These are phyloP conservation scores for Cirrhinus molitorella DNA, from an alignment of 2,797 vertebrate genomes.

Conservation along the genomic window DNA sequence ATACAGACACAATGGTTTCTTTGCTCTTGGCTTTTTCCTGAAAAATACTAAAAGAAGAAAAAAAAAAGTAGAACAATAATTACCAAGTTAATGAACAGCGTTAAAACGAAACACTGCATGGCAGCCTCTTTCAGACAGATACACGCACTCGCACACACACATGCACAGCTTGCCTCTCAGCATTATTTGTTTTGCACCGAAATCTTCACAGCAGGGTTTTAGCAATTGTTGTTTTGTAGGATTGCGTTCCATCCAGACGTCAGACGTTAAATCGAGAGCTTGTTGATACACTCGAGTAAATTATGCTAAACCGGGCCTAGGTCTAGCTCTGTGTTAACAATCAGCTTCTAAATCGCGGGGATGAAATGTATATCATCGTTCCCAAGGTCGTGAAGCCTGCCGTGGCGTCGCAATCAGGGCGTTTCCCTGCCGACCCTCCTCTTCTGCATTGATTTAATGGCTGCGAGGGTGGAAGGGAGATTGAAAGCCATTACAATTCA, in stretches of 20 bases:
- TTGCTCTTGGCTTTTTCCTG: slow-evolving; percentile 71
- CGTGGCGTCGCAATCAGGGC: slow-evolving; percentile 60
- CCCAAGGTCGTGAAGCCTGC: slow-evolving; percentile 49
- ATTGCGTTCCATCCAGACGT: slow-evolving; percentile 75
- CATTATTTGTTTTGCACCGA: slow-evolving; percentile 77
- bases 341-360: slow-evolving; percentile 56
- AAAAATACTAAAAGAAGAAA: slow-evolving; percentile 66
- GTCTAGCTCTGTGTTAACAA: slow-evolving; percentile 59
- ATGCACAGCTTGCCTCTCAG: slow-evolving; percentile 68
- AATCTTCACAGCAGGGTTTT: slow-evolving; percentile 78
- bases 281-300: slow-evolving; percentile 69
- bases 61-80: slow-evolving; percentile 76
- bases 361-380: slow-evolving; percentile 32
- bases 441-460: slow-evolving; percentile 57
- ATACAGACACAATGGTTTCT: slow-evolving; percentile 65
- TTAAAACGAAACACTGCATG: slow-evolving; percentile 81
- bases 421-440: slow-evolving; percentile 55
- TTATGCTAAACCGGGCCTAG: slow-evolving; percentile 62
- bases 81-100: slow-evolving; percentile 76
- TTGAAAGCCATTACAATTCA: slow-evolving; percentile 62
- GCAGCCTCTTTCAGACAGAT: slow-evolving; percentile 73
- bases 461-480: slow-evolving; percentile 16
- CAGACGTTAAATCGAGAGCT: slow-evolving; percentile 74
- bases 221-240: slow-evolving; percentile 77
- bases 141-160: slow-evolving; percentile 61